phyloP scores from a whole-genome alignment of 1,140 invertebrate genomes.

The Cyclina sinensis region DNA sequence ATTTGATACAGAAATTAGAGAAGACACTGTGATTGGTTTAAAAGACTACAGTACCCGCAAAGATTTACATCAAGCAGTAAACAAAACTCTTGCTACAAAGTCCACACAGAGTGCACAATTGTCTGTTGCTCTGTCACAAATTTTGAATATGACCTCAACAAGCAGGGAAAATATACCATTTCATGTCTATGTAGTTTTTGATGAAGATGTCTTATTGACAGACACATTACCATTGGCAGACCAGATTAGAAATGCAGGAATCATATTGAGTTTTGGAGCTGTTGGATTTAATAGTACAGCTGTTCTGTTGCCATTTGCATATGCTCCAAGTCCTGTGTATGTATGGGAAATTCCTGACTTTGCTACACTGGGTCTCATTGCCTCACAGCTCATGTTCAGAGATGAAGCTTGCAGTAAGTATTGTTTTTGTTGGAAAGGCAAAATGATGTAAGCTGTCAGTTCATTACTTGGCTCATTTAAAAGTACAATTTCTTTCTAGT shows the following conservation, averaged over 20 bases:
- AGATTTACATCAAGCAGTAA: neutral
- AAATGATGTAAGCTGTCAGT: too few relatives aligned
- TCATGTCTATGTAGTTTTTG: neutral
- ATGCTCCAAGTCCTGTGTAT: neutral
- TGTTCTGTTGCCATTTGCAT: neutral
- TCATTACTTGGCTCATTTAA: too few relatives aligned
- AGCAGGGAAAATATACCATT: neutral
- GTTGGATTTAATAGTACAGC: neutral
- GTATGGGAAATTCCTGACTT: neutral
- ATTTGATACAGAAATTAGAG: neutral
- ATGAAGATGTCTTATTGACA: neutral
- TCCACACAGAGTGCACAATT: neutral
- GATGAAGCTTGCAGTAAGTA: neutral
- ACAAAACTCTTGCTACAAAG: neutral
- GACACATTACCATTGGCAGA: neutral
- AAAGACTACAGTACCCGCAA: neutral
- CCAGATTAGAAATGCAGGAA: neutral
- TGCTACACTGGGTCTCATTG: neutral
- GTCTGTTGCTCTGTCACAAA: neutral
- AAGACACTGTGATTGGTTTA: neutral
- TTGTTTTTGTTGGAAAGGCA: too few relatives aligned
- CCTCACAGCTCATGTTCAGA: neutral
- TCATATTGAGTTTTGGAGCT: neutral
- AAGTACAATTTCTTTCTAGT: too few relatives aligned
- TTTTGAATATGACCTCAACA: neutral